Base-by-base conservation (phyloP, 2,113 vertebrate genomes). In the Antigone vipio region DNA sequence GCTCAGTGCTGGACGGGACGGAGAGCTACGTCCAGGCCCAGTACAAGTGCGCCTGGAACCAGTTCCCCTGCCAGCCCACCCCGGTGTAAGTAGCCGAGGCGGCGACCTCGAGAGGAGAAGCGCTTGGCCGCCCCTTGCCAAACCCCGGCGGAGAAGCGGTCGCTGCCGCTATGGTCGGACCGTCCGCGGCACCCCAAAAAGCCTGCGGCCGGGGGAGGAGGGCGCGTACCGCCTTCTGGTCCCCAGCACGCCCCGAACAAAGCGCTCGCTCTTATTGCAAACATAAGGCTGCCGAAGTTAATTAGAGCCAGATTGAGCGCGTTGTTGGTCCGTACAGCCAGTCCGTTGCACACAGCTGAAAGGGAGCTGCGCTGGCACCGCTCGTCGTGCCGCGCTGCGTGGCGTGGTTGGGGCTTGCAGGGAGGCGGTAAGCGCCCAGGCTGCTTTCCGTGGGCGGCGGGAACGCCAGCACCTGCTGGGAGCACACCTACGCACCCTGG, bases 21-120 rank as follows among this genome's bases (percentile, higher is more conserved):
- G 99, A 99, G 97, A 99, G 97, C 59, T 98, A 98, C 82, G 93
- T 98, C 91, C 98, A 99, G 78, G 98, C 99, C 26, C 98, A 99
- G 94, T 90, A 98, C 93, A 96, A 95, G 66, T 99, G 99, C 95
- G 97, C 98, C 60, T 98, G 97, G 97, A 98, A 98, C 97, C 98
- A 98, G 97, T 98, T 98, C 40, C 98, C 99, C 96, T 99, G 99
- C 83, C 98, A 97, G 50, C 97, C 97, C 29, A 97, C 92, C 49
- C 94, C 97, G 15, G 85, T 97, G 98, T 98, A 95, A 98, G 98
- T 98, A 92, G 44, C 86, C 30, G 27, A 17, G 64, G 55, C 68
- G 56, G 74, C 12, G 14, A 49, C 26, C 17, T n/a, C 2, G 80
- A 64, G 75, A 40, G 17, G 56, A 68, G 24, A 13, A 22, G 76